phyloP scores from a whole-genome alignment of 2,797 vertebrate genomes.

The Smutsia gigantea region DNA sequence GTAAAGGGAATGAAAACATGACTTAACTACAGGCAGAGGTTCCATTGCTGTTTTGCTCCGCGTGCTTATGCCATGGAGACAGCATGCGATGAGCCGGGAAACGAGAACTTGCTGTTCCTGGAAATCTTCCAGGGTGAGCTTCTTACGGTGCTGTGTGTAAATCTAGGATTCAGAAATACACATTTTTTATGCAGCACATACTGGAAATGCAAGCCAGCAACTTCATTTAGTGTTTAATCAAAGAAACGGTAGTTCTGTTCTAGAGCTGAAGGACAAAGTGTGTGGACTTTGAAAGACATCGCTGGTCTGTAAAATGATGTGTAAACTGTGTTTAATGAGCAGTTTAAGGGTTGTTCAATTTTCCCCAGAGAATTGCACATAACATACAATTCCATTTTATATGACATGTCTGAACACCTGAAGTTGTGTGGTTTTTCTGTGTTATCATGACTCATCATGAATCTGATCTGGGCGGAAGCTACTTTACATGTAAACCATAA shows the following conservation, averaged over 20 bases:
- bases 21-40: neutral
- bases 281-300: neutral
- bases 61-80: rapidly evolving
- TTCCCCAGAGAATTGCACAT: neutral
- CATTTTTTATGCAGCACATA: neutral
- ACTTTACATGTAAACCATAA: constrained; percentile 8
- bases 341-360: neutral
- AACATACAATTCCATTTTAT: neutral
- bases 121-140: neutral
- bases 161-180: neutral
- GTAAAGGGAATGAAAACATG: neutral
- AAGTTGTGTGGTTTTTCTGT: neutral
- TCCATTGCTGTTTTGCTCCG: neutral
- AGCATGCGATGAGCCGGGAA: neutral
- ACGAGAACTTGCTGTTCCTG: neutral
- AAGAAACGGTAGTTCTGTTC: neutral
- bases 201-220: neutral
- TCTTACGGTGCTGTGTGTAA: neutral
- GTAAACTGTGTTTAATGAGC: neutral
- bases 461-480: neutral
- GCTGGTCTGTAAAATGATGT: neutral
- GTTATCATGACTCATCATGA: neutral
- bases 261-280: neutral
- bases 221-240: neutral
- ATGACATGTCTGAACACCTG: neutral